These are phyloP conservation scores for Acholoe squamosa DNA, from an alignment of 2,888 invertebrate genomes.

Conservation along the genomic window DNA sequence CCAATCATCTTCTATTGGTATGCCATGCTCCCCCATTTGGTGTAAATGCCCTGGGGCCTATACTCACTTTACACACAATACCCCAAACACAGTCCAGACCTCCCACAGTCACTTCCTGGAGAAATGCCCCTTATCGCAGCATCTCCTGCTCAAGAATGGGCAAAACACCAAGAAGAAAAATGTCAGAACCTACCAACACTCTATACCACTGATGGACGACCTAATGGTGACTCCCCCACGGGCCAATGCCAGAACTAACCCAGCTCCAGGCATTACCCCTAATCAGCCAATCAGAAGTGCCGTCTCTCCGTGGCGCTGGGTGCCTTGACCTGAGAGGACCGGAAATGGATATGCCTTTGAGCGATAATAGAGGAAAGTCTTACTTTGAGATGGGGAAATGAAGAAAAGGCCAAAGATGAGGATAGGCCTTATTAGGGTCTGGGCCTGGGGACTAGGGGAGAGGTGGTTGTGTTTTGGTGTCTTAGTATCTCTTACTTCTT, in stretches of 20 bases:
- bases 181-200: background rate
- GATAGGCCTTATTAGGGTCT: background rate
- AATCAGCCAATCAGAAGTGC: conserved; percentile 22
- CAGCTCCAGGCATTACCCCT: background rate
- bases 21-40: too few species aligned
- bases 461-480: background rate
- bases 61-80: too few species aligned
- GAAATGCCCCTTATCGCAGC: too few species aligned
- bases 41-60: too few species aligned
- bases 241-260: background rate
- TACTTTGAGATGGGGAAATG: conserved; percentile 18
- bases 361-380: conserved; percentile 29
- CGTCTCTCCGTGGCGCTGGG: background rate
- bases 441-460: background rate
- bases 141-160: too few species aligned
- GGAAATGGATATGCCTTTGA: conserved; percentile 44
- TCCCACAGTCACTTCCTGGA: too few species aligned
- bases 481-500: too few species aligned
- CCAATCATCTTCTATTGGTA: too few species aligned
- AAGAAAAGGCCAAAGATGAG: conserved; percentile 2
- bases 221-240: background rate
- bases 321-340: background rate
- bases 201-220: conserved; percentile 5
- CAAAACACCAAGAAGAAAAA: background rate
- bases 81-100: too few species aligned